Conservation (phyloP, 1,140 invertebrate genomes). For the Pseudoatta argentina region DNA sequence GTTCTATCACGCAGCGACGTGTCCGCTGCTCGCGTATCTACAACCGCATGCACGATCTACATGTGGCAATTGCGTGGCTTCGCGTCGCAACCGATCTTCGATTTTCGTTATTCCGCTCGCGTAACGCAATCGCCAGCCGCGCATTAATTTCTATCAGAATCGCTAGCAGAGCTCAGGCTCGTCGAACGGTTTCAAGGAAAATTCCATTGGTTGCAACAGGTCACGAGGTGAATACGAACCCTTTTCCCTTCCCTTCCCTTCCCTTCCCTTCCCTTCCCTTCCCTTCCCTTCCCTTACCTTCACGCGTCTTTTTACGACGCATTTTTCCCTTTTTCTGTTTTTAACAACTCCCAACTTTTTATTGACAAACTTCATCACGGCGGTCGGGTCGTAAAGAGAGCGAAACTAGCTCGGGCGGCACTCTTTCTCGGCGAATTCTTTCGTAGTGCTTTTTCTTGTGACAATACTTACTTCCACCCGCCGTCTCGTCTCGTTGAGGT, state of each 20-base stretch:
- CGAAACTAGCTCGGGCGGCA: not conserved
- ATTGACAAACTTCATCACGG: not conserved
- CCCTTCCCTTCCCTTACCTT: too few species aligned
- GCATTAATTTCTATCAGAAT: not conserved
- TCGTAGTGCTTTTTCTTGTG: not conserved
- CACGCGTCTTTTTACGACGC: not conserved
- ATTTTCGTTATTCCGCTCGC: constrained; percentile 21
- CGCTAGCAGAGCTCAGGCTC: not conserved
- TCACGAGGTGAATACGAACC: not conserved
- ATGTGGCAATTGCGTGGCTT: constrained; percentile 29
- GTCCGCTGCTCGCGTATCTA: not conserved
- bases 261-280: too few species aligned
- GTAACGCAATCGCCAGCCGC: not conserved
- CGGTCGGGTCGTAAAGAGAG: not conserved
- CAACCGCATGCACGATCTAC: constrained; percentile 4
- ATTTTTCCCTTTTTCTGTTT: not conserved
- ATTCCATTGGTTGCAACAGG: constrained; percentile 17
- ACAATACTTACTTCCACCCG: constrained; percentile 1
- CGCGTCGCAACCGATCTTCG: constrained; percentile 4
- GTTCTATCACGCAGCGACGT: constrained; percentile 51
- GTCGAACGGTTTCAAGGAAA: not conserved
- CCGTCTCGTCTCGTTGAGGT: constrained; percentile 11
- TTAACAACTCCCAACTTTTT: not conserved
- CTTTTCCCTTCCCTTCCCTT: too few species aligned
- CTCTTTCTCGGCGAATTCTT: constrained; percentile 8